These are phyloP conservation scores for Rousettus leschenaultii DNA, from an alignment of 2,113 vertebrate genomes.

Conservation along the genomic window DNA sequence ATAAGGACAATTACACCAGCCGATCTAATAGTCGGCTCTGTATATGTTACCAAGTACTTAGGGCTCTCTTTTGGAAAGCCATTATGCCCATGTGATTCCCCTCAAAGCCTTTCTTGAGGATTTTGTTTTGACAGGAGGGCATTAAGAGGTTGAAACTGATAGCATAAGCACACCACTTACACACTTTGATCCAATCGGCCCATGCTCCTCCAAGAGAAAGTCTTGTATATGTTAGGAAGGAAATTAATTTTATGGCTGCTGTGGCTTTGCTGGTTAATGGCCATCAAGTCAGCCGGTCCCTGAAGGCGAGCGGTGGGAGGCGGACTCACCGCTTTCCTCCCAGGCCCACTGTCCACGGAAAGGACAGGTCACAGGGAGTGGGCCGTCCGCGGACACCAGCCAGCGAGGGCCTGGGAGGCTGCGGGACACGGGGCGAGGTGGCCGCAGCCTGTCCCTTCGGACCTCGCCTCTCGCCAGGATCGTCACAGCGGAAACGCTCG, in stretches of 20 bases:
- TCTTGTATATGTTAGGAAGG: conserved; percentile 89
- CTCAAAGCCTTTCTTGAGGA: conserved; percentile 88
- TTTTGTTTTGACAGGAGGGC: conserved; percentile 91
- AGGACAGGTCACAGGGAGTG: not conserved
- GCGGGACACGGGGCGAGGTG: not conserved
- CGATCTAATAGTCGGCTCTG: conserved; percentile 87
- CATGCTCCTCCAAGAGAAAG: conserved; percentile 87
- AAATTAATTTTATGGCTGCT: conserved; percentile 89
- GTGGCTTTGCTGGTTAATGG: conserved; percentile 76
- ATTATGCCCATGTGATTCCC: conserved; percentile 85
- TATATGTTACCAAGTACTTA: conserved; percentile 88
- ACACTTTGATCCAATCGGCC: conserved; percentile 87
- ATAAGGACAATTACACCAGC: conserved; percentile 84
- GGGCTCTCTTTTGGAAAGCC: conserved; percentile 80
- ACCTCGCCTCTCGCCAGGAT: rapidly evolving
- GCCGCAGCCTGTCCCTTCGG: not conserved
- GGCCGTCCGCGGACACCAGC: rapidly evolving
- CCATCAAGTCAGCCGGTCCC: conserved; percentile 51
- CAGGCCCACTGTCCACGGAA: not conserved
- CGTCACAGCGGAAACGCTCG: not conserved
- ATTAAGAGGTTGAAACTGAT: conserved; percentile 91
- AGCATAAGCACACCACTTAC: conserved; percentile 87
- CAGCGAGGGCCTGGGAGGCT: not conserved
- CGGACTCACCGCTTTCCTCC: not conserved
- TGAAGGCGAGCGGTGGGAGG: conserved; percentile 37